Base-by-base conservation (phyloP, 2,797 vertebrate genomes). In the Dromococcyx pavoninus region DNA sequence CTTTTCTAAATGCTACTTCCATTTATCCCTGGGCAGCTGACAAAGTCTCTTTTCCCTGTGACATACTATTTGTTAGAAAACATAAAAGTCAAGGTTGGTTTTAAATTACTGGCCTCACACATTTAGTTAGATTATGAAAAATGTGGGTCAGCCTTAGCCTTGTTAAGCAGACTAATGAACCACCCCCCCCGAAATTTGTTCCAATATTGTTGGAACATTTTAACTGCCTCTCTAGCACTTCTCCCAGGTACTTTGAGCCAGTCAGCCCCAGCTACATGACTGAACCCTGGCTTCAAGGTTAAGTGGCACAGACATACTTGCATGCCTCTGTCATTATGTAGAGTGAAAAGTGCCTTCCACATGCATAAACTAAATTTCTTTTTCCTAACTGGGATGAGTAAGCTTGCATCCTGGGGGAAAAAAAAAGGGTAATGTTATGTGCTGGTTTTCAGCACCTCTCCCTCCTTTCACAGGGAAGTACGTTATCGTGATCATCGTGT, bases 1-100 rank as follows among this genome's bases (percentile, higher is more conserved):
- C 85, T 96, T 96, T 97, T 89, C 60, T 81, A 92, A 93, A 92
- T 91, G 91, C 39, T 91, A 62, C 75, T 23, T 83, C 69, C 46
- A 58, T 85, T 94, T 93, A 74, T 89, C 78, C 58, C 70, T 51
- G 62, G 61, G 62, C 58, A 94, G 27, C 78, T 94, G 88, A 80
- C 72, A 91, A 92, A 94, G 27, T 70, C 41, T 51, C 37, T 74
- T 95, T 88, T 91, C 39, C 41, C 28, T 66, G 37, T 92, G 78
- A 74, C 33, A 32, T 71, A 41, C 10, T 88, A 80, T 93, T 87
- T 84, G 58, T 74, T 92, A 81, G 65, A 87, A 96, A 93, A 93
- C 88, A 61, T n/a, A 46, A 72, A 91, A 92, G 73, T 75, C 19
- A 41, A 66, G 25, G 46, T 89, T 92, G n/a, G 11, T 88, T 93